phyloP scores from a whole-genome alignment of 2,888 invertebrate species.

The Thecophora atra region DNA sequence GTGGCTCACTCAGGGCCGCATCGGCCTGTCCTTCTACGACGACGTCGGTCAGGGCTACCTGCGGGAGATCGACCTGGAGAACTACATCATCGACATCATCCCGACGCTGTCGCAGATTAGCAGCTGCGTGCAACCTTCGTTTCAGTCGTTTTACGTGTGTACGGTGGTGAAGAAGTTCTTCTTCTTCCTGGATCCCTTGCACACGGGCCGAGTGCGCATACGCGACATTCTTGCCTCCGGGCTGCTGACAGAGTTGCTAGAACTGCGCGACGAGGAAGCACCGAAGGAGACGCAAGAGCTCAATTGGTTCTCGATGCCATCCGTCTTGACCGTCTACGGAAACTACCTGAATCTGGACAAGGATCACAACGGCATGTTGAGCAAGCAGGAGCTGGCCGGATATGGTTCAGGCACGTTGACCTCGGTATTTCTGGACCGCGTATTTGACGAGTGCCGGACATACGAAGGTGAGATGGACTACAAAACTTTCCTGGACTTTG shows the following conservation, averaged over 20 bases:
- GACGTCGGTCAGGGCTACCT: conserved; percentile 91
- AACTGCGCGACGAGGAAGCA: conserved; percentile 84
- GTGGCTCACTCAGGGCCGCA: conserved; percentile 94
- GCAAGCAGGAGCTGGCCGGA: conserved; percentile 86
- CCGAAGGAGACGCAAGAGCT: conserved; percentile 85
- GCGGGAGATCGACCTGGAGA: conserved; percentile 89
- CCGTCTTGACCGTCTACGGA: conserved; percentile 89
- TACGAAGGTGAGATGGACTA: conserved; percentile 97
- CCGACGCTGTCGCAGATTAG: conserved; percentile 91
- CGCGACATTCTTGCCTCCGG: conserved; percentile 82
- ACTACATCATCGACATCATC: conserved; percentile 92
- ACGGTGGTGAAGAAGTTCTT: conserved; percentile 95
- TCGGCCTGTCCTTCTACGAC: conserved; percentile 92
- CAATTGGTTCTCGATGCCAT: conserved; percentile 92
- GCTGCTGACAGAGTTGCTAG: conserved; percentile 90
- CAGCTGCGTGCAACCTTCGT: conserved; percentile 89
- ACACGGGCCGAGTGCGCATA: conserved; percentile 89
- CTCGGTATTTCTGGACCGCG: conserved; percentile 87
- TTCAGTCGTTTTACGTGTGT: conserved; percentile 95
- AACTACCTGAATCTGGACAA: conserved; percentile 93
- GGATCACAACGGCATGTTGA: conserved; percentile 96
- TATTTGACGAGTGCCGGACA: conserved; percentile 94
- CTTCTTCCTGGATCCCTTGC: conserved; percentile 91
- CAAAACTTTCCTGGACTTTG: conserved; percentile 94
- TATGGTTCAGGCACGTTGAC: conserved; percentile 93